phyloP scores from a whole-genome alignment of 1,140 invertebrate species.

The Trichonephila clavipes region DNA sequence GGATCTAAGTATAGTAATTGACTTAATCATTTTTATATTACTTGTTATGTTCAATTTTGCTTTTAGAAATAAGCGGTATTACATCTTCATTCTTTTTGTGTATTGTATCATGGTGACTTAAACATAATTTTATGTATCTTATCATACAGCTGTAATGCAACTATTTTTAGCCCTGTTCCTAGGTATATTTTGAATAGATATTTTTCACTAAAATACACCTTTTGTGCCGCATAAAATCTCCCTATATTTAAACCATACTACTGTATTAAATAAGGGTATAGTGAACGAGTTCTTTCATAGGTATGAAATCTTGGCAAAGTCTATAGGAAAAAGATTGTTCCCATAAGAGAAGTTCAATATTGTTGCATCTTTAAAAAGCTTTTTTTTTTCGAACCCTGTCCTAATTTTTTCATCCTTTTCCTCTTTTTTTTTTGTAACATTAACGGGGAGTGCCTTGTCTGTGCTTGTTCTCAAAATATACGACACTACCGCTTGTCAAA shows the following conservation, averaged over 20 bases:
- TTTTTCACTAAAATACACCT: no score
- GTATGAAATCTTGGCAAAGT: neutral
- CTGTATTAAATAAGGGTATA: neutral
- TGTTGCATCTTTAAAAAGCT: neutral
- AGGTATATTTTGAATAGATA: no score
- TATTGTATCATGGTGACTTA: no score
- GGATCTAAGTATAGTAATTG: no score
- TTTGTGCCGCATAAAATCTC: neutral
- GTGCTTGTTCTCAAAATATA: conserved; percentile 62
- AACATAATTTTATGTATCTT: no score
- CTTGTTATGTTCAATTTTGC: no score
- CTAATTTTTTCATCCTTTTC: neutral
- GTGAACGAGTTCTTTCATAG: neutral
- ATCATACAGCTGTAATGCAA: no score
- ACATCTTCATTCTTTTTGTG: no score
- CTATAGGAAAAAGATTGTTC: neutral
- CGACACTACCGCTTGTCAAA: neutral
- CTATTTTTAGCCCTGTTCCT: no score
- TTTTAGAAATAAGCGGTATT: no score
- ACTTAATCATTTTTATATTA: no score
- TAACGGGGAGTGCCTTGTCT: conserved; percentile 2
- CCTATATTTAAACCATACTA: neutral
- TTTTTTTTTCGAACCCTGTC: neutral
- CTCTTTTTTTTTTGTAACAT: neutral
- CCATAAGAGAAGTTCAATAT: neutral